Base-by-base conservation (phyloP, 2,888 invertebrate genomes). In the Zeuzera pyrina region DNA sequence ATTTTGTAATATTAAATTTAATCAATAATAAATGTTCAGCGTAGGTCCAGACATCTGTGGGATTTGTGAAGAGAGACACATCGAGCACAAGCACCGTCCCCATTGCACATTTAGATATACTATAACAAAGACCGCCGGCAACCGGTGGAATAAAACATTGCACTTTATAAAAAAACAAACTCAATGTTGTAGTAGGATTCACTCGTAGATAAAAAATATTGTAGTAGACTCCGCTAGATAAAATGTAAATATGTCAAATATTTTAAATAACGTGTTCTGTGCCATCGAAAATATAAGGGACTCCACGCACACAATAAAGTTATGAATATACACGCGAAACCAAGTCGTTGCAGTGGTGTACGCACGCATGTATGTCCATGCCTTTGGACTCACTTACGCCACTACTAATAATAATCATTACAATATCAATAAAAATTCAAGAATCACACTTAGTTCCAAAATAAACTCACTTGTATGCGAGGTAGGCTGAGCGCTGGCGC, bases 401-500 rank as follows among this genome's bases (percentile, higher is more conserved):
- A 74, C 81, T 81, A 83, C 81, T 76, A 78, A 79, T n/a, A n/a
- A n/a, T 76, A 78, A 78, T 79, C 73, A 74, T 81, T 83, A 84
- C 77, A 78, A 83, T 83, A 84, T 79, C 74, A 84, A 83, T 84
- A 81, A 84, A 84, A 84, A 84, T 83, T 81, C 87, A 88, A 88
- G 87, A 88, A 88, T 88, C 88, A 88, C 88, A 88, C 88, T 87
- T 88, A 88, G 87, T 88, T 85, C 88, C 88, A 88, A 88, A 88
- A 88, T 87, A 87, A 88, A 88, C 88, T 88, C 88, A 88, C 88
- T 88, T 88, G 85, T 86, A 81, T 88, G 88, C 88, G 88, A 88
- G 88, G 88, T 86, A 88, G 88, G 88, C 83, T 83, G 83, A 63
- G 81, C 78, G 79, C 81, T 64, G 58, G 70, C 79, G 83, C 84